Percentiles rank a stretch among this genome's conserved stretches.
Conservation (phyloP, 2,797 vertebrate genomes). For the Artibeus lituratus region DNA sequence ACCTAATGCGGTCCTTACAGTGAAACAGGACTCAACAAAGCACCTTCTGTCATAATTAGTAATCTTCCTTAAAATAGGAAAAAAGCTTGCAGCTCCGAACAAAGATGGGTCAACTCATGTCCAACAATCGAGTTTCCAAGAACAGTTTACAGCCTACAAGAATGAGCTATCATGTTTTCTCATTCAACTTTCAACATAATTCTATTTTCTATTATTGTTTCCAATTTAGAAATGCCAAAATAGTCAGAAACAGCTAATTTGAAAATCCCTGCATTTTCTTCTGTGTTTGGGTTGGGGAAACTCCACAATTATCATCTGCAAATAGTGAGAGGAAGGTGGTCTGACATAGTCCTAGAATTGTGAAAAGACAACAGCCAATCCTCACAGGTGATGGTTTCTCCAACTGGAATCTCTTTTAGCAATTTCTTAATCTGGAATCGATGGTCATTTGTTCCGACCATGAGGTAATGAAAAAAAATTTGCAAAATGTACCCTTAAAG, state of each 20-base stretch:
- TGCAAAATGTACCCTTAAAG: background rate
- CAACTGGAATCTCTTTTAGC: background rate
- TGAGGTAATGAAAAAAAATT: background rate
- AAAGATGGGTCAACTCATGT: background rate
- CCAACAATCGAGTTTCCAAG: background rate
- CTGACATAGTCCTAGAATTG: background rate
- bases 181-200: background rate
- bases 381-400: background rate
- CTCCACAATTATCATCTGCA: background rate
- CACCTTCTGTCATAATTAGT: background rate
- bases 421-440: background rate
- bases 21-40: background rate
- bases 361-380: background rate
- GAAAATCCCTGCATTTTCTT: background rate
- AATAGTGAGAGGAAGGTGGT: background rate
- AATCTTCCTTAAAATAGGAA: background rate
- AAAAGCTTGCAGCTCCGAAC: background rate
- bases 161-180: background rate
- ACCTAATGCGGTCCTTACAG: background rate
- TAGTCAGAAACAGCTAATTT: background rate
- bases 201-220: background rate
- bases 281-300: background rate
- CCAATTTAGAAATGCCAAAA: background rate
- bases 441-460: background rate
- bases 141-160: background rate